A percentile compares a stretch with the other conserved stretches of the same genome.
These are phyloP conservation scores for Oreortyx pictus DNA, from an alignment of 2,797 vertebrate species.

Conservation along the genomic window DNA sequence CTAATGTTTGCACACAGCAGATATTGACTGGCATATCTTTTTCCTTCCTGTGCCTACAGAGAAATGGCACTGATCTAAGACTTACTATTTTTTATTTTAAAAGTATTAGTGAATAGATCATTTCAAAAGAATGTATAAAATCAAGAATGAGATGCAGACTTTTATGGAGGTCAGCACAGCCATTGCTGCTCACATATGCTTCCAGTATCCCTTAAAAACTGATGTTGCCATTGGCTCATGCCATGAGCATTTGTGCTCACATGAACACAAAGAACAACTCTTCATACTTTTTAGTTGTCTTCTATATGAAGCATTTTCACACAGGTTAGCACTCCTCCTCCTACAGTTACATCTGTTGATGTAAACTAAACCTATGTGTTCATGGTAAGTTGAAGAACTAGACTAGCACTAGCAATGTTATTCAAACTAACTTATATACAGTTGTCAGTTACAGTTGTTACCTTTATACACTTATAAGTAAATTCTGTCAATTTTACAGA, in stretches of 20 bases:
- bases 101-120: accelerated
- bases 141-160: neutral
- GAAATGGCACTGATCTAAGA: neutral
- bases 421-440: neutral
- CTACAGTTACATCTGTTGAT: neutral
- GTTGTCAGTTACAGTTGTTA: neutral
- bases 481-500: neutral
- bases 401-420: neutral
- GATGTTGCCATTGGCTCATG: neutral
- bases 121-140: neutral
- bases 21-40: neutral
- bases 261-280: neutral
- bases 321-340: neutral
- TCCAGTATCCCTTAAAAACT: neutral
- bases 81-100: neutral
- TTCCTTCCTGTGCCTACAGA: neutral
- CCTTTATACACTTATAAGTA: neutral
- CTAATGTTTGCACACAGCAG: neutral
- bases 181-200: neutral
- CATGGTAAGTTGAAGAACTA: neutral
- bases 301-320: neutral
- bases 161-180: neutral
- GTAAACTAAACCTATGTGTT: neutral
- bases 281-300: neutral
- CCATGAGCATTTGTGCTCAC: neutral